Percentiles rank a stretch among this genome's conserved stretches.
Conservation (phyloP, 2,797 vertebrate genomes). For the Ataeniobius toweri region DNA sequence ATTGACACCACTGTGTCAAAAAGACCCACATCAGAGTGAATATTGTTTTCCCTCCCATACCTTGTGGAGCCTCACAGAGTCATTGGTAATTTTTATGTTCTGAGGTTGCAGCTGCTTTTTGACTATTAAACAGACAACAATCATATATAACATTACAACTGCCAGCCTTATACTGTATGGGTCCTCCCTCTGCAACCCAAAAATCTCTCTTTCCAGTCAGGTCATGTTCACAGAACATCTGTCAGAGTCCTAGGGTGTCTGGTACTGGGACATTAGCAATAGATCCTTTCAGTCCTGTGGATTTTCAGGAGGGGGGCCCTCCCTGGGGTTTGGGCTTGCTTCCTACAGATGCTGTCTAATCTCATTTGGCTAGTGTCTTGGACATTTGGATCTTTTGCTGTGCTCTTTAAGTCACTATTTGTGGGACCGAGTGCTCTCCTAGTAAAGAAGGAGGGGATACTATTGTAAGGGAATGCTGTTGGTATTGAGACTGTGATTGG, state of each 20-base stretch:
- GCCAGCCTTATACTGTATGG: neutral
- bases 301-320: neutral
- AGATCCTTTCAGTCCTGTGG: neutral
- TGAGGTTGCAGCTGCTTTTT: constrained; percentile 7
- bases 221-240: constrained; percentile 5
- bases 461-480: neutral
- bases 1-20: constrained; percentile 63
- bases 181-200: neutral
- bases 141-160: neutral
- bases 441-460: neutral
- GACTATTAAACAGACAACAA: constrained; percentile 16
- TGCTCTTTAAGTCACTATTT: neutral
- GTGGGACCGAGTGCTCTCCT: neutral
- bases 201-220: neutral
- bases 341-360: neutral
- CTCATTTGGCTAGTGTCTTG: neutral
- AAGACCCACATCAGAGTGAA: constrained; percentile 45
- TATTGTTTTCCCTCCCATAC: constrained; percentile 2
- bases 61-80: neutral
- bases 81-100: neutral
- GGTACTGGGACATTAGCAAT: neutral
- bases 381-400: neutral
- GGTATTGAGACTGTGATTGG: neutral
- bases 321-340: too few relatives aligned
- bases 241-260: neutral